These are phyloP conservation scores for Eptatretus atami DNA, from an alignment of 2,797 vertebrate species.

Conservation along the genomic window DNA sequence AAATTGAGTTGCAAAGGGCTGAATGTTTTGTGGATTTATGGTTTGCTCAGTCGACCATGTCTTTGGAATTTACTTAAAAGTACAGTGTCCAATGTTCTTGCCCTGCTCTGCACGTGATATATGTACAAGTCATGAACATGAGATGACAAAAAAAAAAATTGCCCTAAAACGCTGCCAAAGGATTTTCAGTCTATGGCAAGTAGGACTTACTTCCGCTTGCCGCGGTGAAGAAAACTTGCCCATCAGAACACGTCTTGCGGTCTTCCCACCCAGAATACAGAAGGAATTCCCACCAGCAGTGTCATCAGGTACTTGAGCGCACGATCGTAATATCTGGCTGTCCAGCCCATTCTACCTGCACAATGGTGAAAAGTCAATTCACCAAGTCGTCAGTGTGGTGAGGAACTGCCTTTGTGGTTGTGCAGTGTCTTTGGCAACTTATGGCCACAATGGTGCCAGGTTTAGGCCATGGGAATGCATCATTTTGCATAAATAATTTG, in stretches of 20 bases:
- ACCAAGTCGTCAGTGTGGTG: no score
- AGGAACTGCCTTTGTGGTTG: no score
- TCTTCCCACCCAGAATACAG: conserved; percentile 93
- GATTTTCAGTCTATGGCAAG: neutral
- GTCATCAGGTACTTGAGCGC: conserved; percentile 79
- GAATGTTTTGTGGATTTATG: neutral
- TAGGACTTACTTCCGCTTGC: conserved; percentile 57
- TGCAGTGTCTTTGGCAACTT: no score
- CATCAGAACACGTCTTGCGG: conserved; percentile 97
- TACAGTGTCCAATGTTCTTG: no score
- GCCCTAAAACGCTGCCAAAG: no score
- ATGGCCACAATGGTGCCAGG: no score
- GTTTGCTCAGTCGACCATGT: neutral
- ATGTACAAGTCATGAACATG: no score
- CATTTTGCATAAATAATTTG: no score
- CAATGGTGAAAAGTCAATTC: neutral
- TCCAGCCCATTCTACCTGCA: conserved; percentile 39
- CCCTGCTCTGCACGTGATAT: no score
- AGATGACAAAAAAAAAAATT: no score
- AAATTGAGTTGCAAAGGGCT: neutral
- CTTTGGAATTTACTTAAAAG: neutral
- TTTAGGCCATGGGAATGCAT: no score
- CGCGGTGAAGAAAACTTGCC: conserved; percentile 75
- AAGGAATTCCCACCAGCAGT: conserved; percentile 69
- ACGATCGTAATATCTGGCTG: conserved; percentile 51